Evolutionary conservation across 30 jellyfish, hydroid and myxozoan species (phyloP), one percentile per base, ranked within the genome.

Genomic region (Hydractinia symbiolongicarpus): DNA sequence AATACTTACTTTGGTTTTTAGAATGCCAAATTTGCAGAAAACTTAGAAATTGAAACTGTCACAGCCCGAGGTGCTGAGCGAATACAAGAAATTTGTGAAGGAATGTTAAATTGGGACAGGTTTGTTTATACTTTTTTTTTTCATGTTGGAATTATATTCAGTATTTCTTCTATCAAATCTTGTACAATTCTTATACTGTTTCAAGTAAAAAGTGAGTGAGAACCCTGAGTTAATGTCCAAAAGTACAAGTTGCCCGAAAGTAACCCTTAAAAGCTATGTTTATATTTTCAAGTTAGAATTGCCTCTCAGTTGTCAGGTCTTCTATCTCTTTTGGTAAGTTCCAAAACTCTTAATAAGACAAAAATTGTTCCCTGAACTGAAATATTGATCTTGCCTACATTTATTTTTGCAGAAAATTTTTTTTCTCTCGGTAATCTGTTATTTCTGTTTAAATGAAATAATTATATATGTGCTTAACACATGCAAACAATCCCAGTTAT

Each of bases 101-200:
- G 83, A n/a, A 90, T 90, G 97, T 83, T 93, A 54, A 78, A 81
- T 51, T 90, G 97, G 97, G 85, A 90, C 74, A 85, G 95, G 97
- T 90, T 56, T 30, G 55, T 10, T 0, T 30, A 0, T 0, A 30
- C 44, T 30, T 19, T 40, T 73, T 73, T 62, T 62, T n/a, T n/a
- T n/a, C n/a, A n/a, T 75, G 1, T 49, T 55, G 61, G 13, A 13
- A 15, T 67, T 82, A 19, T 8, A 79, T 30, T 0, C 44, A 30
- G 44, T 30, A 30, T 30, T n/a, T 30, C 44, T 30, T 60, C 1
- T 60, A 13, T 60, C 70, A 60, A 14, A 60, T 60, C 17, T 60
- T 60, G 15, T 14, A 14, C 15, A 14, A 60, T 14, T 60, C 70
- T 14, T 60, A 60, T 13, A 60, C 17, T 0, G 15, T 60, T 60